Percentiles rank a stretch among this genome's conserved stretches.
Evolutionary conservation across 2,113 vertebrate genomes (phyloP).

Genomic region (Lanius ludovicianus): DNA sequence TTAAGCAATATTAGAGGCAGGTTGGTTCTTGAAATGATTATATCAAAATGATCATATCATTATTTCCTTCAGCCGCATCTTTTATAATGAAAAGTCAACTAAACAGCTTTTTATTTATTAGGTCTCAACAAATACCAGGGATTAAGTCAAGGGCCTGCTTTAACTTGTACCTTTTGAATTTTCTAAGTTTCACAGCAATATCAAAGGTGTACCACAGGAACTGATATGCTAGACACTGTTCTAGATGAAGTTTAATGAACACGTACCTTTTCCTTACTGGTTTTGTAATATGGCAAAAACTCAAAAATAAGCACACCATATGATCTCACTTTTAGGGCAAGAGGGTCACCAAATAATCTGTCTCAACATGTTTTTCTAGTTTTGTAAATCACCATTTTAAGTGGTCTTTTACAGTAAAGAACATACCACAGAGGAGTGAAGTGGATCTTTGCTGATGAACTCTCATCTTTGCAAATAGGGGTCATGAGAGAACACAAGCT

Average conservation of each 20-base stretch:
- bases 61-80: constrained; percentile 4
- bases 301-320: background rate
- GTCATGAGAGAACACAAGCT: background rate
- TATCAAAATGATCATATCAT: background rate
- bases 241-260: background rate
- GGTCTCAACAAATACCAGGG: background rate
- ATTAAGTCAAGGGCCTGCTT: constrained; percentile 22
- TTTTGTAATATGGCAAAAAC: background rate
- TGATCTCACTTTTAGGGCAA: background rate
- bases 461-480: background rate
- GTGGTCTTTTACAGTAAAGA: background rate
- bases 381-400: background rate
- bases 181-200: background rate
- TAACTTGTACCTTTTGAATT: constrained; percentile 17
- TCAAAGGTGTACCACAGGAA: background rate
- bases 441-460: background rate
- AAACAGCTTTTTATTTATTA: constrained; percentile 24
- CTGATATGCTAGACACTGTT: background rate
- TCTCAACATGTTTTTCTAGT: background rate
- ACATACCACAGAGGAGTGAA: background rate
- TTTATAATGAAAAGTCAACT: constrained; percentile 3
- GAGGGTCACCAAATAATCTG: background rate
- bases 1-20: background rate
- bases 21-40: constrained; percentile 36
- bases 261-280: background rate